phyloP scores from a whole-genome alignment of 2,113 vertebrate genomes.

The Budorcas taxicolor region DNA sequence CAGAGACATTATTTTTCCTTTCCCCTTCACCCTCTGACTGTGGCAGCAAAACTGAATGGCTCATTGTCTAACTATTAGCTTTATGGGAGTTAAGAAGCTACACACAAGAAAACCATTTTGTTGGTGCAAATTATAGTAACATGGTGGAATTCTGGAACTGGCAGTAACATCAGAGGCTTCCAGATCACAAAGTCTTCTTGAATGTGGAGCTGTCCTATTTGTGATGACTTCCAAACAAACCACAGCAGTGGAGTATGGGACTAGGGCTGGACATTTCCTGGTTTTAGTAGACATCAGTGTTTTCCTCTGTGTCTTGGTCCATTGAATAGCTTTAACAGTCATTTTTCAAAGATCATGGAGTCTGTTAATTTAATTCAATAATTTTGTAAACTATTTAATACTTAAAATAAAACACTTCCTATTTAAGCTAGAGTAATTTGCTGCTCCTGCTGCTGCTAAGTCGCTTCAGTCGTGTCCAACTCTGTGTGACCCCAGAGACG shows the following conservation, averaged over 20 bases:
- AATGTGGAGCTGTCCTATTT: not conserved
- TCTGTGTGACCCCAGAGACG: accelerated
- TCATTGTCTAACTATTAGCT: not conserved
- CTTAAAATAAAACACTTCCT: not conserved
- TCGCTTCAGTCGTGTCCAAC: no score
- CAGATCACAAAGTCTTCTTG: not conserved
- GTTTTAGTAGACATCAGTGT: not conserved
- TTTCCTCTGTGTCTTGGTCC: not conserved
- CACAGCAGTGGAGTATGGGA: no score
- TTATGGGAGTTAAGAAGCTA: not conserved
- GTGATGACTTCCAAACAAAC: not conserved
- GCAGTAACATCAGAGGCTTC: no score
- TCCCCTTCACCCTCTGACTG: no score
- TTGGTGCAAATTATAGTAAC: not conserved
- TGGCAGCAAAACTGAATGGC: not conserved
- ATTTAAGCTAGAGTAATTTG: not conserved
- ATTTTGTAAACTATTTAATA: not conserved
- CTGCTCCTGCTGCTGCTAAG: no score
- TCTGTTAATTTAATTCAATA: not conserved
- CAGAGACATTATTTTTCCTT: not conserved
- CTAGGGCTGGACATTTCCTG: not conserved
- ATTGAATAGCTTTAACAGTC: not conserved
- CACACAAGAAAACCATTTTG: not conserved
- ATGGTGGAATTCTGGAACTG: not conserved
- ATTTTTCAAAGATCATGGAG: not conserved